phyloP scores from a whole-genome alignment of 2,113 vertebrate genomes.

The Pycnonotus jocosus region DNA sequence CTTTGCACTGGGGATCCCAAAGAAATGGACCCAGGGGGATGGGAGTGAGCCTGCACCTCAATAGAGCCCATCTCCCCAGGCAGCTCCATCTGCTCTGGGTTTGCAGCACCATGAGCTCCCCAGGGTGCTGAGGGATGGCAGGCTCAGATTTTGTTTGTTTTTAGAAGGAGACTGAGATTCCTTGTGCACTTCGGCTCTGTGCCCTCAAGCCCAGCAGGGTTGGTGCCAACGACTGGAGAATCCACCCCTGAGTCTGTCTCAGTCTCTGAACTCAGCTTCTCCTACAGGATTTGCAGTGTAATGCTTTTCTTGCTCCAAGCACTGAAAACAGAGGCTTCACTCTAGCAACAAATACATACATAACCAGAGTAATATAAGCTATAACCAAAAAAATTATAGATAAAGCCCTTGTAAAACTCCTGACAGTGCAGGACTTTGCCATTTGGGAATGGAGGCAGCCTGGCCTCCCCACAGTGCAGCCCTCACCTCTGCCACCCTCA shows the following conservation, averaged over 20 bases:
- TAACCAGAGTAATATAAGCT: not conserved
- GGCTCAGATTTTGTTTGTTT: slow-evolving; percentile 1
- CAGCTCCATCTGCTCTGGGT: not conserved
- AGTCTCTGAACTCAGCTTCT: not conserved
- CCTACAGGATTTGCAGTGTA: not conserved
- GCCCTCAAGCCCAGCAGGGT: slow-evolving; percentile 17
- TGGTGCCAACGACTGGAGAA: not conserved
- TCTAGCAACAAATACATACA: not conserved
- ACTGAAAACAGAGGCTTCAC: not conserved
- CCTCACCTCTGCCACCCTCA: not conserved
- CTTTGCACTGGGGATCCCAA: not conserved
- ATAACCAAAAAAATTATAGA: not conserved
- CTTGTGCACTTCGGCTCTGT: not conserved
- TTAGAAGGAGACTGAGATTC: not conserved
- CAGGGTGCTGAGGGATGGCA: not conserved
- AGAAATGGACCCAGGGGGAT: not conserved
- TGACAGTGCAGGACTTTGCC: not conserved
- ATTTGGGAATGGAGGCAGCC: not conserved
- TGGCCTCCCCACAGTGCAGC: not conserved
- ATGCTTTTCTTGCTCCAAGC: not conserved
- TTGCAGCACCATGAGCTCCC: not conserved
- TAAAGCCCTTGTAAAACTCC: not conserved
- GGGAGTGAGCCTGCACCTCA: not conserved
- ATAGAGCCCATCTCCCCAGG: not conserved
- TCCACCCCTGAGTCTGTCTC: not conserved